phyloP scores from a whole-genome alignment of 2,797 vertebrate species.

The Diplodus sargus region DNA sequence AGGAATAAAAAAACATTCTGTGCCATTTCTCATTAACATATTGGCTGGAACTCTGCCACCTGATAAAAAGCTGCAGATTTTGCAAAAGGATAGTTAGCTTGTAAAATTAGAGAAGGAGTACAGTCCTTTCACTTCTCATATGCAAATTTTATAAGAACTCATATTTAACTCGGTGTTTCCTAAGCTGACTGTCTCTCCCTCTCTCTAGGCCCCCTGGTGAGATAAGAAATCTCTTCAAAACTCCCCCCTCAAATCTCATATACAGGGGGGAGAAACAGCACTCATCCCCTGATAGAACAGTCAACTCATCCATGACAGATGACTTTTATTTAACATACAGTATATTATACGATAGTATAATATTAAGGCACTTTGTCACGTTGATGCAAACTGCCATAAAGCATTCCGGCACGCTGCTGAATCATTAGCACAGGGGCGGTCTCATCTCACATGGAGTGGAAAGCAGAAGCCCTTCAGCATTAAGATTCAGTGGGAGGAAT shows the following conservation, averaged over 20 bases:
- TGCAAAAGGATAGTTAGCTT: slow-evolving; percentile 20
- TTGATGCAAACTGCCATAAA: neutral
- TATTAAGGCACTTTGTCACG: neutral
- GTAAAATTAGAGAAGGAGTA: slow-evolving; percentile 32
- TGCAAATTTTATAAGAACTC: slow-evolving; percentile 66
- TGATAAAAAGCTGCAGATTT: slow-evolving; percentile 18
- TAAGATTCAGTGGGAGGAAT: neutral
- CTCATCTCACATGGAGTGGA: slow-evolving; percentile 13
- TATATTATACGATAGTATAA: neutral
- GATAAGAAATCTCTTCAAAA: slow-evolving; percentile 60
- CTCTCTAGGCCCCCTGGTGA: slow-evolving; percentile 26
- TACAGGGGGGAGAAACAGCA: slow-evolving; percentile 23
- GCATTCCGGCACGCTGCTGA: neutral
- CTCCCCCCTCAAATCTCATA: slow-evolving; percentile 50
- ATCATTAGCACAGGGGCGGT: neutral
- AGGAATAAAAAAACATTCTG: neutral
- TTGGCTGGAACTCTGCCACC: slow-evolving; percentile 33
- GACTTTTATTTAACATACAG: neutral
- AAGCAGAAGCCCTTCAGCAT: slow-evolving; percentile 2
- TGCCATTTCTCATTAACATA: slow-evolving; percentile 38
- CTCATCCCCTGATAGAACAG: slow-evolving; percentile 24
- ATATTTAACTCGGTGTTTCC: slow-evolving; percentile 55
- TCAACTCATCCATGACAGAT: slow-evolving; percentile 19
- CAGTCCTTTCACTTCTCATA: slow-evolving; percentile 26
- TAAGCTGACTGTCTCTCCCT: slow-evolving; percentile 20